phyloP scores from a whole-genome alignment of 2,797 vertebrate species.

The Garrulus glandarius region DNA sequence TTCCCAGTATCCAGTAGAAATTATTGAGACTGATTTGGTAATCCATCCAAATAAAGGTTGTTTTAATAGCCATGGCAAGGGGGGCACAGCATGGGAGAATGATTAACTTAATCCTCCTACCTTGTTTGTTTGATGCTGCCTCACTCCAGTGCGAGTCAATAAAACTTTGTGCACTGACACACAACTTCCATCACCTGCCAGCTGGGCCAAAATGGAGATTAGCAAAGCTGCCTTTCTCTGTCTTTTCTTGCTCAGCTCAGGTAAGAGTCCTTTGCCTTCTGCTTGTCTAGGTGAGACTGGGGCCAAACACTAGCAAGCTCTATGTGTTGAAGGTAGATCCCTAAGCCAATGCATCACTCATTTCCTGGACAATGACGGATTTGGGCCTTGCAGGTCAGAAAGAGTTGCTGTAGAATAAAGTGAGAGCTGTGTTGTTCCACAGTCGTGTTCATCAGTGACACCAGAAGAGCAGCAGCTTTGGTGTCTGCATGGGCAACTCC shows the following conservation, averaged over 20 bases:
- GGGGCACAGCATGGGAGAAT: conserved; percentile 10
- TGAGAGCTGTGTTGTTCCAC: accelerated
- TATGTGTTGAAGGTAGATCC: neutral
- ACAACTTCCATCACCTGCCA: neutral
- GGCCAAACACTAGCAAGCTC: neutral
- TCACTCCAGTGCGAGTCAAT: conserved; percentile 31
- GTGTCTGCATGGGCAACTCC: neutral
- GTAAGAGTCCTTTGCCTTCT: conserved; percentile 56
- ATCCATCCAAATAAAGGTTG: conserved; percentile 51
- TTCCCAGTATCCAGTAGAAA: conserved; percentile 26
- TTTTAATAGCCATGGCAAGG: neutral
- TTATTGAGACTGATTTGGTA: conserved; percentile 48
- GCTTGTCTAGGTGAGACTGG: neutral
- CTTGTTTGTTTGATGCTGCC: conserved; percentile 37
- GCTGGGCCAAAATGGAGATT: conserved; percentile 59
- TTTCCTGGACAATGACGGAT: neutral
- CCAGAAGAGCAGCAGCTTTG: neutral
- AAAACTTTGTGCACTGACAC: conserved; percentile 38
- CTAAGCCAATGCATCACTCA: neutral
- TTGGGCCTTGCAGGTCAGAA: neutral
- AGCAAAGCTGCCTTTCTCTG: conserved; percentile 54
- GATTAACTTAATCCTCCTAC: conserved; percentile 58
- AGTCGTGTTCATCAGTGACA: neutral
- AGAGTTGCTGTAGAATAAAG: neutral
- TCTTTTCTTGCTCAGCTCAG: conserved; percentile 66